Base-by-base conservation (phyloP, 2,888 invertebrate genomes). In the Colletes collaris region DNA sequence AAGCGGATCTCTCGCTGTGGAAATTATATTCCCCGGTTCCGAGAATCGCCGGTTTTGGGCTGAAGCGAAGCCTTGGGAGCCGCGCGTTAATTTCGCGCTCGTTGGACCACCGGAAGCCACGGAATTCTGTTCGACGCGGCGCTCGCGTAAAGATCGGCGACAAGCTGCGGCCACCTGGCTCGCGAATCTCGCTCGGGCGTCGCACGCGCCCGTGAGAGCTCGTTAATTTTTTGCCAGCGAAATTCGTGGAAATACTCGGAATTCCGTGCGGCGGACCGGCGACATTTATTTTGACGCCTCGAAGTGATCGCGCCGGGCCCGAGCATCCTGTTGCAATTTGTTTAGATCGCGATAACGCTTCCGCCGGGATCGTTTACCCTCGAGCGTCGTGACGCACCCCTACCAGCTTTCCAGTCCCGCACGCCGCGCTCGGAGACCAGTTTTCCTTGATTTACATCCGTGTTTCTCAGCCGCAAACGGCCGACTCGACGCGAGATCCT, bases 81-180 rank as follows among this genome's bases (percentile, higher is more conserved):
- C 75, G 65, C 82, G 11, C 81, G 65, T 81, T 79, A 81, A 86
- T 85, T 69, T 56, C 37, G 11, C 8, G 35, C 68, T 71, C 10
- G 76, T 76, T 64, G 40, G 59, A 35, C 37, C 62, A 44, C 80
- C 87, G 86, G 83, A 88, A 86, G 73, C 76, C 50, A 7, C 44
- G 80, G 83, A 88, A 88, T 88, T 73, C 49, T 68, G 50, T 67
- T 37, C 37, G 62, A 53, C 65, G 35, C 55, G 56, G 44, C 49
- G 68, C 27, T 13, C 59, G 62, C 68, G 59, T 82, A 86, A 85
- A 81, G 82, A 75, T 65, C 76, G 50, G 11, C 40, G 75, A 86
- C 75, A 62, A 69, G 64, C 56, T 7, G 64, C 75, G 58, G 73
- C 82, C 66, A 76, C 86, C 75, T 64, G 70, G 44, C 7, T 56